These are phyloP conservation scores for Ptilorrhoa leucosticta DNA, from an alignment of 2,113 vertebrate genomes.

Conservation along the genomic window DNA sequence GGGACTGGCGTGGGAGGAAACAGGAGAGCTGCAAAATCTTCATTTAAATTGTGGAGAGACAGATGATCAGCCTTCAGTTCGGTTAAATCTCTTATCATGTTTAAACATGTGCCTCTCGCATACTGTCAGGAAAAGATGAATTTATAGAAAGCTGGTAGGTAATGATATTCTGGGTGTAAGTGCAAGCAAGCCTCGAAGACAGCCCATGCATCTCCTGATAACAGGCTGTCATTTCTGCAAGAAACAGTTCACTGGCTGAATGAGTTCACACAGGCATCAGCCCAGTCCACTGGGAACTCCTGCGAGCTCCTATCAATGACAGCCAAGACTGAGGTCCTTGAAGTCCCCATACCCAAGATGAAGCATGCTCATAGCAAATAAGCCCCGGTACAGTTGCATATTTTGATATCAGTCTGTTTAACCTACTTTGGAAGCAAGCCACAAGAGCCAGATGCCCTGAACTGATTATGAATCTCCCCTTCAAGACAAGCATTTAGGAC, in stretches of 20 bases:
- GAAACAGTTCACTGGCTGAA: background rate
- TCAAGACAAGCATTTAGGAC: background rate
- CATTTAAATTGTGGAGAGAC: background rate
- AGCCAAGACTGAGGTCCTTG: background rate
- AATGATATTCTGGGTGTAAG: background rate
- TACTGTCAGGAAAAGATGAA: background rate
- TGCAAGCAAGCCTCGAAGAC: background rate
- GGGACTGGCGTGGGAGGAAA: background rate
- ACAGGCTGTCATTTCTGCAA: background rate
- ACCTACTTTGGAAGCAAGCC: background rate
- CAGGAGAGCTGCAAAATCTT: background rate
- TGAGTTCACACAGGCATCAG: background rate
- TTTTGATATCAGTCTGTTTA: background rate
- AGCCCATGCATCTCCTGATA: background rate
- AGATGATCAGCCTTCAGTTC: background rate
- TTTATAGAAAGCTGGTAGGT: background rate
- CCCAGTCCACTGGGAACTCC: background rate
- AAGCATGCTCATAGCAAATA: background rate
- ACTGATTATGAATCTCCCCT: background rate
- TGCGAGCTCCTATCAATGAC: background rate
- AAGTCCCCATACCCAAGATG: background rate
- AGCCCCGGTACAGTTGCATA: background rate
- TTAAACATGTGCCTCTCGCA: background rate
- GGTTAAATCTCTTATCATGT: background rate
- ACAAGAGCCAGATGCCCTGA: background rate